Conservation (phyloP, 2,797 vertebrate genomes). For the Coranthus polyacanthus region DNA sequence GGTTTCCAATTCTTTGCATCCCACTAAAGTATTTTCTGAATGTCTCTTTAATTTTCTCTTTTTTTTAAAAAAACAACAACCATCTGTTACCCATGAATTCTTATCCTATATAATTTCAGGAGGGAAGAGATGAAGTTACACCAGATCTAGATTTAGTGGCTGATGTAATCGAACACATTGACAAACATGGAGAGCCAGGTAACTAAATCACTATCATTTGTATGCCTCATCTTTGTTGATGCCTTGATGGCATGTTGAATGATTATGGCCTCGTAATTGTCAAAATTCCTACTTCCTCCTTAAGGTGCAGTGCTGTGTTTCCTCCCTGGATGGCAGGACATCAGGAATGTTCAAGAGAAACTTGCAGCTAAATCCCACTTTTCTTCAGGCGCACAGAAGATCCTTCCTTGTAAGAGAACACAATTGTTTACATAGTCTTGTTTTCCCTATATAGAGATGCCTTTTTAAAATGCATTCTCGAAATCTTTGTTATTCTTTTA, state of each 20-base stretch:
- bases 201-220: slow-evolving; percentile 17
- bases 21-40: not conserved
- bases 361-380: slow-evolving; percentile 84
- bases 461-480: not conserved
- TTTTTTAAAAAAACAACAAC: not conserved
- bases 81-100: not conserved
- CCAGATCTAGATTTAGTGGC: slow-evolving; percentile 91
- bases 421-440: not conserved
- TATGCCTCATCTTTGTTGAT: not conserved
- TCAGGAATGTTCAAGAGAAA: slow-evolving; percentile 91
- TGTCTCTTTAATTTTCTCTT: not conserved
- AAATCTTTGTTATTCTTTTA: slow-evolving; percentile 50
- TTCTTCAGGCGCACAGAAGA: slow-evolving; percentile 86
- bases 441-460: not conserved
- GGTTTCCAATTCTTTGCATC: too few relatives aligned
- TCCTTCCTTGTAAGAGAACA: slow-evolving; percentile 89
- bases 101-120: slow-evolving; percentile 32
- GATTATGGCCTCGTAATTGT: not conserved
- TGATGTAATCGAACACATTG: slow-evolving; percentile 92
- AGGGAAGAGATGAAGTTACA: slow-evolving; percentile 78
- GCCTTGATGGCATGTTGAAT: not conserved
- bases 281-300: not conserved
- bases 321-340: slow-evolving; percentile 98
- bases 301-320: slow-evolving; percentile 97
- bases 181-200: slow-evolving; percentile 90